Evolutionary conservation across 2,888 invertebrate species (phyloP), one percentile per base, ranked within the genome.

Genomic region (Lasioglossum zephyrum): DNA sequence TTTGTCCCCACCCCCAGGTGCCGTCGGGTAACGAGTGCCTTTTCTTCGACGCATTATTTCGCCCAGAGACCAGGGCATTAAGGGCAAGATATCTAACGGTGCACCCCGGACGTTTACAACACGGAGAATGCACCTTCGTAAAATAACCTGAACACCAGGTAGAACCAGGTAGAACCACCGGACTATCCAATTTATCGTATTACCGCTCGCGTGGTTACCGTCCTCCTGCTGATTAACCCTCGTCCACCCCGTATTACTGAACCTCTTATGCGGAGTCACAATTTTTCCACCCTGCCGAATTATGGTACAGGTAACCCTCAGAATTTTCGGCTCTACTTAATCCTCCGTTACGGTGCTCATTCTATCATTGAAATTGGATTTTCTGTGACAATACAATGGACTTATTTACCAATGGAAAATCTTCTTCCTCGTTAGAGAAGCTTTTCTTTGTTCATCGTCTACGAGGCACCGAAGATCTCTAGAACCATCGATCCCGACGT

Each of bases 41-140:
- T 90, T 89, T 87, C 89, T 90, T 88, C 80, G 60, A 36, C 79
- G 77, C 81, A 77, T 86, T 77, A 73, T 82, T 80, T 77, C 74
- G 22, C 47, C 60, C 49, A 16, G 18, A 5, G 73, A 41, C 36
- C 22, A 47, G 26, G 63, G 73, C 76, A 83, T 81, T 86, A 83
- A 78, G 82, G 82, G 75, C 22, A 44, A 60, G 73, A 26, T 36
- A 26, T 36, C 53, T 86, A 87, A 87, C 87, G 87, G 87, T 87
- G 63, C 82, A 26, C 70, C 74, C 70, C 74, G 41, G 41, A 83
- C 78, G 78, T 79, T 77, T 81, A 70, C 73, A 49, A 69, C 41
- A 53, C 22, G 63, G 77, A 77, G 80, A 76, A 77, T 73, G 49
- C 47, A 74, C 47, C 53, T n/a, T 57, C 31, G 73, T 60, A 44